Base-by-base conservation (phyloP, 37 sponge, comb jelly and placozoan genomes). In the Halisarca cf. caerulea region DNA sequence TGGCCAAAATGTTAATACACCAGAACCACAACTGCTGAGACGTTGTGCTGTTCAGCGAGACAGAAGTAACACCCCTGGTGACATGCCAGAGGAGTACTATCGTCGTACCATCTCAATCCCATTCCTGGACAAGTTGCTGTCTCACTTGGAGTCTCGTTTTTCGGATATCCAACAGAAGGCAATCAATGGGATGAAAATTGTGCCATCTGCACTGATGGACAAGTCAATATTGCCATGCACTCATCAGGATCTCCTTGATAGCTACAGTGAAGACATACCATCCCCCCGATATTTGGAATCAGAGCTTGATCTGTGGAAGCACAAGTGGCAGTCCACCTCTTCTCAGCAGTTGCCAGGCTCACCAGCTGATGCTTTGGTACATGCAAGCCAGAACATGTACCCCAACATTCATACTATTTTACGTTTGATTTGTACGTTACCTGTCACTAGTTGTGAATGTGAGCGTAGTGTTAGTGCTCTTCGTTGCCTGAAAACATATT, bases 61-160 rank as follows among this genome's bases (percentile, higher is more conserved):
- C 35, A 61, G 88, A 62, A 62, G 32, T 35, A 91, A 90, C 47
- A 43, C 42, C 45, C 91, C 91, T 62, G 91, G 80, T 23, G 83
- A 82, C 24, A 85, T 80, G 34, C 72, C 87, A 33, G 91, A 91
- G 78, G 60, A 40, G 34, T 83, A 87, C 43, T 91, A 83, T 37
- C 79, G 84, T 21, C 47, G 91, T 21, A 23, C 73, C 15, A 43
- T 87, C n/a, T 68, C 91, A 35, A 87, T 87, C 33, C 91, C 84
- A 34, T 87, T 91, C 36, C 71, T n/a, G n/a, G n/a, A n/a, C n/a
- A n/a, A n/a, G n/a, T n/a, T n/a, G n/a, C n/a, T n/a, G n/a, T n/a
- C n/a, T n/a, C n/a, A n/a, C n/a, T n/a, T n/a, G n/a, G n/a, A n/a
- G n/a, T n/a, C n/a, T n/a, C n/a, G n/a, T n/a, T n/a, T n/a, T n/a